Evolutionary conservation across 2,113 vertebrate genomes (phyloP), one percentile per base, ranked within the genome.

Genomic region (Megalops atlanticus): DNA sequence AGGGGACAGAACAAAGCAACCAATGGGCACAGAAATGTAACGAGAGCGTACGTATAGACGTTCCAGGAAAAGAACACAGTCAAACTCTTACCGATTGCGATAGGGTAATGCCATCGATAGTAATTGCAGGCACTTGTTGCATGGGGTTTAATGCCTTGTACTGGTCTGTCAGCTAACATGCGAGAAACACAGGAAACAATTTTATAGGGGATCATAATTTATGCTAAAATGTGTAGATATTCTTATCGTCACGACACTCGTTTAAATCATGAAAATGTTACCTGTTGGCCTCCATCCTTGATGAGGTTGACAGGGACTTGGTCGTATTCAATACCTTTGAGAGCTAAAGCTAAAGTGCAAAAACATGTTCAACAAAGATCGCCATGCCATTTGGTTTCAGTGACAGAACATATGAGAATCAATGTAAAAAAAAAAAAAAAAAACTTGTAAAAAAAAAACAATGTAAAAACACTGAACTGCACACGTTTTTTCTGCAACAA

Each of bases 221-320:
- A 78, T n/a, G 41, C n/a, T 8, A 64, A 64, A 27, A 6, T 10
- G 2, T 27, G 24, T 6, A n/a, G 54, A 16, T 16, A n/a, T 31
- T 27, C 35, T 11, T 14, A 54, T 24, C 39, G 10, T 16, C 14
- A 7, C 40, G 2, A 11, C 7, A 38, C 3, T 7, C 54, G 40
- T 10, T 43, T 43, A 76, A 64, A 38, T 40, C 47, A 24, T 18
- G 24, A 64, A 2, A 18, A 27, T 12, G 89, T 93, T 92, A 99
- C 98, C 97, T 99, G 98, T 84, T 95, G 94, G 12, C 97, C 97
- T 58, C 96, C 97, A 69, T 97, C 95, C 89, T 96, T 96, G 86
- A 96, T 74, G 1, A 99, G 95, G 85, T 96, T 96, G 77, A 99
- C 86, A 36, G 96, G 90, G 2, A 91, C 83, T 14, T 89, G 92